These are phyloP conservation scores for Apeltes quadracus DNA, from an alignment of 2,113 vertebrate genomes.

Conservation along the genomic window DNA sequence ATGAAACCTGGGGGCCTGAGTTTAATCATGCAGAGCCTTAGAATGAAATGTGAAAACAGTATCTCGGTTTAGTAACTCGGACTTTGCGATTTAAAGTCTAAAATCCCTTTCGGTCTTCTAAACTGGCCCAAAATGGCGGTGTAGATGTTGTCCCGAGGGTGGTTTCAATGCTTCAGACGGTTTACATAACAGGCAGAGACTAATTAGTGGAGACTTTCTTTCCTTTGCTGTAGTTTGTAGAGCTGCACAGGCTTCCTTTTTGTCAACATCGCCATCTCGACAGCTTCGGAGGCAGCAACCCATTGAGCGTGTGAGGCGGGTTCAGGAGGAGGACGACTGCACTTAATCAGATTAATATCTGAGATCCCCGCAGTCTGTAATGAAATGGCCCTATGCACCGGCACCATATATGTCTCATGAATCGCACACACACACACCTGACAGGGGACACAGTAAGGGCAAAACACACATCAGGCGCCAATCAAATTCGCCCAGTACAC, in stretches of 20 bases:
- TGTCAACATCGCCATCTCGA: neutral
- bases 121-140: neutral
- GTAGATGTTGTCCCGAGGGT: slow-evolving; percentile 16
- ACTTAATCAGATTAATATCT: slow-evolving; percentile 59
- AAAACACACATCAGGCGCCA: slow-evolving; percentile 49
- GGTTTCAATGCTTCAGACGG: neutral
- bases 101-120: neutral
- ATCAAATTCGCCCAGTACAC: slow-evolving; percentile 28
- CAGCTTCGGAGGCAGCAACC: neutral
- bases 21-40: neutral
- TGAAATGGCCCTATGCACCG: slow-evolving; percentile 54
- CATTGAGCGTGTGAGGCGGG: neutral
- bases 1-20: neutral
- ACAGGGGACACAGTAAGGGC: slow-evolving; percentile 64
- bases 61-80: neutral
- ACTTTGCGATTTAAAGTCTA: neutral
- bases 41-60: slow-evolving; percentile 8
- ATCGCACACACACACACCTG: slow-evolving; percentile 30
- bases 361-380: slow-evolving; percentile 36
- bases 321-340: slow-evolving; percentile 28
- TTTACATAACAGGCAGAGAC: slow-evolving; percentile 35
- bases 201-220: slow-evolving; percentile 35
- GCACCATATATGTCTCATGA: slow-evolving; percentile 32
- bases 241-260: neutral
- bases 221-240: slow-evolving; percentile 7